phyloP scores from a whole-genome alignment of 2,888 invertebrate species.

The Chymomyza amoena region DNA sequence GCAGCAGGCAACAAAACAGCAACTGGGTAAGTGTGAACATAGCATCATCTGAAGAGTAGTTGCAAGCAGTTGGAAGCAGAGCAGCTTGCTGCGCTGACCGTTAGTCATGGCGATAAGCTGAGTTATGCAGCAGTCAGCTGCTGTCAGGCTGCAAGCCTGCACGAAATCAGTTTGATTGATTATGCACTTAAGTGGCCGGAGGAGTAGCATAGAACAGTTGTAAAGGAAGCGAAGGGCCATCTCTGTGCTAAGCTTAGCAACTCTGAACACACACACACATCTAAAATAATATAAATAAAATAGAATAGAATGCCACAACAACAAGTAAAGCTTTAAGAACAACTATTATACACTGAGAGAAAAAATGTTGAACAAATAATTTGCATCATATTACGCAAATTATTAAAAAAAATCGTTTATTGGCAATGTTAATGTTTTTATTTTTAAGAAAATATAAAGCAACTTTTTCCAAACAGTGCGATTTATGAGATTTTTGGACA shows the following conservation, averaged over 20 bases:
- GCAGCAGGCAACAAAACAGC: constrained; percentile 29
- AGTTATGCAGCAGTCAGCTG: background rate
- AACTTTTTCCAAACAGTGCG: no score
- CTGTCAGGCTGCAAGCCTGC: constrained; percentile 18
- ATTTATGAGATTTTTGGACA: no score
- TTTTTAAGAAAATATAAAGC: no score
- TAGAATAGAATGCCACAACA: constrained; percentile 32
- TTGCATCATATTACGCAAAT: no score
- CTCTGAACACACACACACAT: background rate
- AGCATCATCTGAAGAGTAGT: no score
- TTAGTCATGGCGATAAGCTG: constrained; percentile 25
- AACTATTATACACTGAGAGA: constrained; percentile 10
- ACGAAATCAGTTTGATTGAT: constrained; percentile 76
- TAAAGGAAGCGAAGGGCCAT: constrained; percentile 11
- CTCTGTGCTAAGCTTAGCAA: constrained; percentile 7
- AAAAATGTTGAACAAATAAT: background rate
- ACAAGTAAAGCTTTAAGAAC: constrained; percentile 7
- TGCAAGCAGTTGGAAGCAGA: background rate
- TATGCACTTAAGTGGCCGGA: constrained; percentile 68
- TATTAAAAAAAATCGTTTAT: no score
- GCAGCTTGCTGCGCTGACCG: constrained; percentile 32
- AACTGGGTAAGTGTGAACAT: constrained; percentile 61
- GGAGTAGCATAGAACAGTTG: constrained; percentile 18
- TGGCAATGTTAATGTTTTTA: no score
- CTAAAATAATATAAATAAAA: constrained; percentile 45